Evolutionary conservation across 2,797 vertebrate genomes (phyloP), one percentile per base, ranked within the genome.

Genomic region (Malacoraja senta): DNA sequence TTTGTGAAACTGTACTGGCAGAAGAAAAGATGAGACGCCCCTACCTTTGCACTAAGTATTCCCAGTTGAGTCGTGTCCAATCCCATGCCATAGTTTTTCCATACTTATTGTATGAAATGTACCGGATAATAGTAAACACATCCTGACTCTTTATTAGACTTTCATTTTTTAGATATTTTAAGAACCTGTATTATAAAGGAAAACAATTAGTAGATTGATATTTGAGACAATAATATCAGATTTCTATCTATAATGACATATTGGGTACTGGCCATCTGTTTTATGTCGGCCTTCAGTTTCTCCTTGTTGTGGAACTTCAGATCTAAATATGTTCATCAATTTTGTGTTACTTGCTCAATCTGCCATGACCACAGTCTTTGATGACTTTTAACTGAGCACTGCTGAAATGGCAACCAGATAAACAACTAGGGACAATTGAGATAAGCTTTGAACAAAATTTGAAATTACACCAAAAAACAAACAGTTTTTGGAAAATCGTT

Each of bases 41-140:
- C 44, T 94, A 99, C 99, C 98, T 98, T 94, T 95, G 94, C 10
- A 99, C 97, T 91, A 99, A 96, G 94, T 97, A 98, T 61, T 98
- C 94, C 99, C 99, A 99, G 96, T 99, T 99, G 93, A 98, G 97
- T 0, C 97, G 98, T 93, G 98, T 96, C 99, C 98, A 99, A 93
- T 98, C 98, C 98, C 98, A 99, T 94, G 97, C 98, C 98, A 99
- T 99, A 32, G 86, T 96, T 95, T 98, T 97, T 53, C 98, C 98
- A 17, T 97, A 94, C 19, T 93, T 96, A 94, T 98, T 99, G 78
- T 96, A 96, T 0, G 99, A 98, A 93, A 99, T 98, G 0, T 99
- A 99, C 77, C 95, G 96, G 93, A 99, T 96, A 93, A 99, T 95
- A 1, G 97, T 98, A 95, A 99, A 98, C 92, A 99, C 95, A 93